These are phyloP conservation scores for Protobothrops flavoviridis DNA, from an alignment of 2,113 vertebrate species.

Conservation along the genomic window DNA sequence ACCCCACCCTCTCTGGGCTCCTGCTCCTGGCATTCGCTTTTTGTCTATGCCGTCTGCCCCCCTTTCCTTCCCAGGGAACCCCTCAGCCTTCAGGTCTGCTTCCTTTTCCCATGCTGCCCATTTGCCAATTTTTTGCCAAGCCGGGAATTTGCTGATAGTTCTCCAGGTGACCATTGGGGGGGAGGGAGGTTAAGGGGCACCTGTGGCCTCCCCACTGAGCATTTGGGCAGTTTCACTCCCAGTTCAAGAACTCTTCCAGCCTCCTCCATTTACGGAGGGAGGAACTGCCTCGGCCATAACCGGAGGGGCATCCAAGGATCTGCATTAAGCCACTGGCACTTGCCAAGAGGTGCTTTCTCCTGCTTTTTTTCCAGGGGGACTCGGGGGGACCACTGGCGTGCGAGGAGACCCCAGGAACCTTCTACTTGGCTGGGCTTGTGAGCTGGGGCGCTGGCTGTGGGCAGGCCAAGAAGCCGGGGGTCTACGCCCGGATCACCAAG, in stretches of 20 bases:
- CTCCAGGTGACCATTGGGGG: background rate
- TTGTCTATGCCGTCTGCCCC: background rate
- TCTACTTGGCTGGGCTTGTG: constrained; percentile 90
- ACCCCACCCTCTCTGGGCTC: background rate
- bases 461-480: constrained; percentile 82
- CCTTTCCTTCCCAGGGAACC: background rate
- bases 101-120: background rate
- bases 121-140: background rate
- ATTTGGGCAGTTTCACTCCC: background rate
- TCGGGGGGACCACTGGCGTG: constrained; percentile 94
- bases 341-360: background rate
- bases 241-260: background rate
- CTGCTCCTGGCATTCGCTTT: background rate
- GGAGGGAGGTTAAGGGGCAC: background rate
- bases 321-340: background rate
- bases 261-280: background rate
- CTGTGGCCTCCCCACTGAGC: background rate
- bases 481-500: constrained; percentile 84
- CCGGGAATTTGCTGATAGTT: background rate
- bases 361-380: constrained; percentile 80
- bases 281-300: background rate
- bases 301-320: background rate
- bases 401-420: constrained; percentile 82
- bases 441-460: constrained; percentile 95
- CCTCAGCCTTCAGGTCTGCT: background rate